Conservation (phyloP, 64 coral and sea anemone species). For the Stichodactyla mertensii region DNA sequence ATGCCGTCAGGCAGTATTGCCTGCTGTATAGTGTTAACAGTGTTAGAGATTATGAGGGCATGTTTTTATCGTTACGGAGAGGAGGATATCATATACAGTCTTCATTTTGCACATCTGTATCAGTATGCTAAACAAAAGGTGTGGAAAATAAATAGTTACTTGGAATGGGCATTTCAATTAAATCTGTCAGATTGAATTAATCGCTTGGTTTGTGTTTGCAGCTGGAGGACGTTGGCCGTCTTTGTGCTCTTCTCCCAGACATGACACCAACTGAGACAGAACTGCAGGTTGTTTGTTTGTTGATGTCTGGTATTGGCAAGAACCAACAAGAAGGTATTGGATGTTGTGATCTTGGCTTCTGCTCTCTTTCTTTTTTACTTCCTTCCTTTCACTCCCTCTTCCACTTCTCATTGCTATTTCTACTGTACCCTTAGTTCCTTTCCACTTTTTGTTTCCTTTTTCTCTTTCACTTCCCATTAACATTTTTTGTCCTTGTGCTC, state of each 20-base stretch:
- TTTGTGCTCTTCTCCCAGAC: conserved; percentile 80
- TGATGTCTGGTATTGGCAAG: conserved; percentile 67
- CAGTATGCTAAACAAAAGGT: conserved; percentile 88
- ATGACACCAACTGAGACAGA: conserved; percentile 50
- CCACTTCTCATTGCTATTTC: no score
- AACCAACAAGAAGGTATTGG: conserved; percentile 60
- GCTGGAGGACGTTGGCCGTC: conserved; percentile 74
- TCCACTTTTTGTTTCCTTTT: no score
- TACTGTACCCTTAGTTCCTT: no score
- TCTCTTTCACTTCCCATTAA: no score
- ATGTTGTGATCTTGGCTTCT: no score
- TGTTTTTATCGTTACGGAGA: conserved; percentile 34
- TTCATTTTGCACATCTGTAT: conserved; percentile 77
- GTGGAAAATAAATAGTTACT: background rate
- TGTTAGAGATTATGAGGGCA: conserved; percentile 64
- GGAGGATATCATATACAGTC: conserved; percentile 56
- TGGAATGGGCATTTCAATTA: no score
- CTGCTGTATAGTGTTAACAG: conserved; percentile 67
- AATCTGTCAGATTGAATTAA: background rate
- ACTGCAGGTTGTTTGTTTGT: conserved; percentile 55
- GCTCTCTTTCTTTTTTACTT: no score
- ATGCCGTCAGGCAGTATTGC: conserved; percentile 71
- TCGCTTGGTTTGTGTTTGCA: background rate
- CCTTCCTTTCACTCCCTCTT: no score
- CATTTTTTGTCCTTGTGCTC: no score